phyloP scores from a whole-genome alignment of 2,797 vertebrate genomes.

The Eulemur albifrons region DNA sequence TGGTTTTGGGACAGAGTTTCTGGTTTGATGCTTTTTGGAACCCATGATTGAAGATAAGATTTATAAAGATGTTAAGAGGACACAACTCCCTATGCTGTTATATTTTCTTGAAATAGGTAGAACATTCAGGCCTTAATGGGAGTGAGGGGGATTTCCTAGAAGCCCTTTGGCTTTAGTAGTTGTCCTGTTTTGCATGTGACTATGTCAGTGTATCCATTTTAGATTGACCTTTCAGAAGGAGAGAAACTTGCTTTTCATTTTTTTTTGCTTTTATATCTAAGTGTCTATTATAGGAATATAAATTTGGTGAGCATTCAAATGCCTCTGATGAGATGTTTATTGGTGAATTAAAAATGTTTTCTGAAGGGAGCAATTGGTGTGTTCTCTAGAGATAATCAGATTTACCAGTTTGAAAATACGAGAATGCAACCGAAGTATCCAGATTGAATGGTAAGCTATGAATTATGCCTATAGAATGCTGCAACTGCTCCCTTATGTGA shows the following conservation, averaged over 20 bases:
- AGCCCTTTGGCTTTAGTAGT: neutral
- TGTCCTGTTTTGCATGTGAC: neutral
- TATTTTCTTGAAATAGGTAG: slow-evolving; percentile 39
- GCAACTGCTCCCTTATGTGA: slow-evolving; percentile 22
- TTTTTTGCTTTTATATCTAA: slow-evolving; percentile 9
- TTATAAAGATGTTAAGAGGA: slow-evolving; percentile 2
- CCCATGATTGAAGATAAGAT: neutral
- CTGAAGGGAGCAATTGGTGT: slow-evolving; percentile 18
- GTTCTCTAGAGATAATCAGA: slow-evolving; percentile 54
- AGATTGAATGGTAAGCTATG: slow-evolving; percentile 25
- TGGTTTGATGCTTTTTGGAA: slow-evolving; percentile 22
- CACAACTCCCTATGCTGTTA: neutral
- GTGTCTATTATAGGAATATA: slow-evolving; percentile 28
- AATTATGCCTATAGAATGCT: slow-evolving; percentile 31
- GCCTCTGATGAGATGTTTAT: slow-evolving; percentile 39
- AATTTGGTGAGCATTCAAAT: slow-evolving; percentile 23
- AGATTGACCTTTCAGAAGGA: slow-evolving; percentile 39
- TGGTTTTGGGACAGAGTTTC: neutral
- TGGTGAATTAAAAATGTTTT: slow-evolving; percentile 57
- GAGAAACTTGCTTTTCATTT: neutral
- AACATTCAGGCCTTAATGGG: neutral
- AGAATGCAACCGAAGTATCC: slow-evolving; percentile 34
- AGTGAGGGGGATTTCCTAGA: slow-evolving; percentile 5
- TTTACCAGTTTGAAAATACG: slow-evolving; percentile 55
- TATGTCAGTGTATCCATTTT: neutral